Evolutionary conservation across 2,797 vertebrate genomes (phyloP), one percentile per base, ranked within the genome.

Genomic region (Psittacula derbiana): DNA sequence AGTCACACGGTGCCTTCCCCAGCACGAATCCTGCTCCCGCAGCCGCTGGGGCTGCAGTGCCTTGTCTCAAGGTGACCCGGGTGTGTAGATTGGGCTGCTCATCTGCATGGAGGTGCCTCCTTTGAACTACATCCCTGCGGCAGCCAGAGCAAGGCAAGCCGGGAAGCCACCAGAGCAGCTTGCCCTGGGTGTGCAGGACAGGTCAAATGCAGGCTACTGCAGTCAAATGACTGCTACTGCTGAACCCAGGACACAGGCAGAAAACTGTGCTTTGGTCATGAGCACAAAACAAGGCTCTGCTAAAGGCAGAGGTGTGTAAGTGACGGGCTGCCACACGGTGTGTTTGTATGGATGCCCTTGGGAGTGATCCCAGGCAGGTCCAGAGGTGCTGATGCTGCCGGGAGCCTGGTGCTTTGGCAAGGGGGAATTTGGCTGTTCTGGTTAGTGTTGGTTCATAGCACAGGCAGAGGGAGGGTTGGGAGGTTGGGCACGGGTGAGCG

Each of bases 91-190:
- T 18, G 7, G 28, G 50, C 61, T 87, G 25, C 47, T 80, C 38
- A 47, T 52, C 71, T 73, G 41, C 38, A 13, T 5, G 31, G 8
- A 27, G 64, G 12, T 43, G 33, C 28, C 17, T 62, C 6, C 46
- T 86, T 72, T 58, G 58, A 79, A 3, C 52, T 21, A 5, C 49
- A n/a, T 57, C 52, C 50, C 82, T 0, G 1, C 0, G 0, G 52
- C 53, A 5, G 47, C 57, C 1, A 0, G 36, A 30, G 28, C 8
- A 49, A 41, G 31, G 16, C 13, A 7, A 28, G 36, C 18, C 27
- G 69, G 55, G 53, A 90, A 25, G 17, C 27, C 1, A 5, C 31
- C 28, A 12, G 38, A 50, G 6, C 65, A 46, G 30, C 2, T 0
- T 33, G 28, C 15, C 5, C 60, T 19, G 12, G 1, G 25, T 6